Base-by-base conservation (phyloP, 1,140 invertebrate species). In the Asobara japonica region DNA sequence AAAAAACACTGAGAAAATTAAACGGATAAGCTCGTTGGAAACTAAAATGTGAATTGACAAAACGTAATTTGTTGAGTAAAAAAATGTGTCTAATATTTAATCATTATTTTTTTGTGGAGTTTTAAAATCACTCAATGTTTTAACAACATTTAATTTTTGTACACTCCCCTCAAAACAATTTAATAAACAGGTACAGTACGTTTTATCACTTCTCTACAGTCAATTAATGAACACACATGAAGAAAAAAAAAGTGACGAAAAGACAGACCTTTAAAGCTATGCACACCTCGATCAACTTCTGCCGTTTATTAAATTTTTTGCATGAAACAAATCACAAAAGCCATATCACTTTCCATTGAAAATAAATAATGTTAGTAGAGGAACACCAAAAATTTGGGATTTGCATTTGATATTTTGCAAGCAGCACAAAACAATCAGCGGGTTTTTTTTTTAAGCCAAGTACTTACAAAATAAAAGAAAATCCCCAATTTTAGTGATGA, bases 251-350 rank as follows among this genome's bases (percentile, higher is more conserved):
- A 66, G 67, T 77, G 79, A 80, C 80, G 80, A 74, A 82, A 80
- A 85, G 79, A 78, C 79, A 93, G 93, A 95, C 94, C 94, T 95
- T 95, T 84, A 95, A 91, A 84, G 93, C 93, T 90, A 94, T 93
- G 92, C 94, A 95, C 90, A 94, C 93, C 91, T 95, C 93, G 90
- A 94, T 91, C 91, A 95, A 93, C 93, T 94, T 94, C 94, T 94
- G 93, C 90, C 78, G 85, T 89, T 85, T 56, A 25, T 25, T 56
- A 27, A n/a, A 25, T 56, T 56, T 56, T 36, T 56, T 79, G 88
- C 89, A 90, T 90, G 89, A 89, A 90, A 88, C 86, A 87, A 83
- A 89, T 88, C 74, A 88, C 81, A 88, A 88, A 88, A 87, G 84
- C 83, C 51, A 56, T 56, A 25, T 56, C 18, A 56, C 51, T 56